Evolutionary conservation across 2,888 invertebrate genomes (phyloP), one percentile per base, ranked within the genome.

Genomic region (Fabriciana adippe): DNA sequence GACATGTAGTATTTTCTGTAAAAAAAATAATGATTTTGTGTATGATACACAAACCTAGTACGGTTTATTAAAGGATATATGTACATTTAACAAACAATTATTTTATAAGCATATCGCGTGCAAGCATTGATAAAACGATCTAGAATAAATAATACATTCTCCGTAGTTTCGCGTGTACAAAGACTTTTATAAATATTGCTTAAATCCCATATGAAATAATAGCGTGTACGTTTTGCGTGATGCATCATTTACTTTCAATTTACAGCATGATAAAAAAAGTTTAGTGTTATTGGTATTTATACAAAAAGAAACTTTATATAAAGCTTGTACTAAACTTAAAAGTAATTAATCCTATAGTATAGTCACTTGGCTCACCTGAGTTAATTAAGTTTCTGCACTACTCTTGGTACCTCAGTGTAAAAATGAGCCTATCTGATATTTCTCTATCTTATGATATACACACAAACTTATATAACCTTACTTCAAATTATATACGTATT

Each of bases 131-230:
- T 59, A 54, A 31, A 54, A 53, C 21, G 53, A 53, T 26, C 26
- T 54, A 62, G 35, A 61, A 61, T 61, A 61, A 51, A 61, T 51
- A 51, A 48, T 14, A 47, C n/a, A 18, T 48, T 64, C 31, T 62
- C 31, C 18, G 50, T 45, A 45, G 53, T 65, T 65, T 70, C 45
- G 65, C 65, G 65, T 67, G 65, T 62, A 62, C 48, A 48, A 70
- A 70, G 45, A 53, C 61, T 68, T 62, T 63, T 65, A 65, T 63
- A 68, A 70, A 57, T 62, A 65, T 65, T 57, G 54, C 45, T 65
- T 13, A 55, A 59, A 54, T 67, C 57, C 55, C 48, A 53, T 59
- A 50, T 55, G 59, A 65, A 55, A 65, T 65, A 63, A 57, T 64
- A 64, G 55, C 54, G 54, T 51, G 47, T 64, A 64, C 45, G 26